These are phyloP conservation scores for Copsychus sechellarum DNA, from an alignment of 2,113 vertebrate genomes.

Conservation along the genomic window DNA sequence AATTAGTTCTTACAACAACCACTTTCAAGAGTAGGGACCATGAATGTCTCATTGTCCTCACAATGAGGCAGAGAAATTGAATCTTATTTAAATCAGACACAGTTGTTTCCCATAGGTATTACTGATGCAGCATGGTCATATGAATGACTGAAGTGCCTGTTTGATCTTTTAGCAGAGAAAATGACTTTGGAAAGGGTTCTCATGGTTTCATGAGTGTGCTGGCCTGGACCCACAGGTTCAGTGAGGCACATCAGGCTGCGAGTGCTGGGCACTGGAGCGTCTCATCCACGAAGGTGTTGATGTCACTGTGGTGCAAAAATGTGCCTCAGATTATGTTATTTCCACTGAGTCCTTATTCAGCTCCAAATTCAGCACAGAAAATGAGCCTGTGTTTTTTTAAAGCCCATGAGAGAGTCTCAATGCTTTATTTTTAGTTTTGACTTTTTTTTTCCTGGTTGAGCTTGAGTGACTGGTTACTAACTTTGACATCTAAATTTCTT, in stretches of 20 bases:
- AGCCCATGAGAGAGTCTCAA: background rate
- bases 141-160: background rate
- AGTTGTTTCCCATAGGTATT: background rate
- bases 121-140: background rate
- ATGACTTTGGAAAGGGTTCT: background rate
- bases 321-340: background rate
- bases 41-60: background rate
- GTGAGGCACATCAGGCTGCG: background rate
- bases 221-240: rapidly evolving
- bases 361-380: background rate
- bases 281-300: background rate
- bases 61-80: background rate
- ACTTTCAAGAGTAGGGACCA: background rate
- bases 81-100: background rate
- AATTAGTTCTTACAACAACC: background rate
- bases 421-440: background rate
- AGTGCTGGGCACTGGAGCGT: background rate
- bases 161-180: background rate
- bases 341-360: background rate
- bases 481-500: background rate
- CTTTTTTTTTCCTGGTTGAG: background rate
- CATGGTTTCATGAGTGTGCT: background rate
- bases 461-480: background rate
- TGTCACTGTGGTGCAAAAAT: background rate
- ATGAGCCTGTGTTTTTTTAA: background rate